Percentiles rank a stretch among this genome's conserved stretches.
These are phyloP conservation scores for Drosophila anomalata DNA, from an alignment of 2,888 invertebrate genomes.

Conservation along the genomic window DNA sequence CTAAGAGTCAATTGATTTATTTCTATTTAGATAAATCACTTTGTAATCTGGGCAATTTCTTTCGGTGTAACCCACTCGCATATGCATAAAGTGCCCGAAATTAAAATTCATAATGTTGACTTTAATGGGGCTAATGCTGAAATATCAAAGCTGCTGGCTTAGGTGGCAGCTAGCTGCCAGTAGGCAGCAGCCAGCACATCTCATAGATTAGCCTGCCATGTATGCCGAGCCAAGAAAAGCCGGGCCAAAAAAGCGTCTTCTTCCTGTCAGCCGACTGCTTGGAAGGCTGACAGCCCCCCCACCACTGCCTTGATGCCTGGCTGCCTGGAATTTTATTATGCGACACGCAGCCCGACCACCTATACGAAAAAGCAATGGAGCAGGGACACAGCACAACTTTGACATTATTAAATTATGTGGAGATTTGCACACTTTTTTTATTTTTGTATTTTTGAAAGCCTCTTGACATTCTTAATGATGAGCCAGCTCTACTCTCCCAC, in stretches of 20 bases:
- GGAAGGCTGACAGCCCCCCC: slow-evolving; percentile 18
- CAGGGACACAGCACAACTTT: slow-evolving; percentile 45
- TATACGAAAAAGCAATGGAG: slow-evolving; percentile 20
- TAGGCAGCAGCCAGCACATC: slow-evolving; percentile 39
- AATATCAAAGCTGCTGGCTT: slow-evolving; percentile 65
- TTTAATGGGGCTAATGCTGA: slow-evolving; percentile 64
- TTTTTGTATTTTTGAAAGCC: slow-evolving; percentile 46
- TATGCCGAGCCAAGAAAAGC: slow-evolving; percentile 39
- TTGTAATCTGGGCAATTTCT: not conserved
- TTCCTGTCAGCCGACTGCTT: slow-evolving; percentile 37
- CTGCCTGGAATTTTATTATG: slow-evolving; percentile 64
- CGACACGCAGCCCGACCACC: slow-evolving; percentile 63
- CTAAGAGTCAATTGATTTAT: not conserved
- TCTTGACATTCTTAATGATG: slow-evolving; percentile 76
- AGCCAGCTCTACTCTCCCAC: slow-evolving; percentile 31
- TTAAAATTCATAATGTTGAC: slow-evolving; percentile 74
- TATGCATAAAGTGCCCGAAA: slow-evolving; percentile 55
- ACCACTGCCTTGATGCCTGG: slow-evolving; percentile 8
- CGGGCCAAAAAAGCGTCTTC: slow-evolving; percentile 49
- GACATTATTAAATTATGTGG: slow-evolving; percentile 77
- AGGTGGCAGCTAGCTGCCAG: slow-evolving; percentile 37
- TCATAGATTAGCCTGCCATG: slow-evolving; percentile 64
- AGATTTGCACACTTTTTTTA: slow-evolving; percentile 70
- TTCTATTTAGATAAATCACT: not conserved
- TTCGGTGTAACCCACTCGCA: slow-evolving; percentile 34